Conservation (phyloP, 2,797 vertebrate species). For the Epinephelus malabaricus region DNA sequence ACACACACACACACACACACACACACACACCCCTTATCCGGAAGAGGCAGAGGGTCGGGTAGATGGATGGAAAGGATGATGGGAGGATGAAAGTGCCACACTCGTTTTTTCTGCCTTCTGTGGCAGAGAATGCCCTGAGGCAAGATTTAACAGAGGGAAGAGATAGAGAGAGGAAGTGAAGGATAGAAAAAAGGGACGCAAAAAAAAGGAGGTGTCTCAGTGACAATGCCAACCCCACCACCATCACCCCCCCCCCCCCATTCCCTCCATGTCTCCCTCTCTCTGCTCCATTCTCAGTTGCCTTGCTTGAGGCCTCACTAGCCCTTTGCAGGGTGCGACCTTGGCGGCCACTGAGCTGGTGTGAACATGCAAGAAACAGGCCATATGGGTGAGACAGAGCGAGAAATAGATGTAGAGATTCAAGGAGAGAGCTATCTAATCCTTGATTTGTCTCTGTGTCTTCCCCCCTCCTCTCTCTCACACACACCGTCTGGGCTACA, state of each 20-base stretch:
- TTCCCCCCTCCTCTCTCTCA: constrained; percentile 44
- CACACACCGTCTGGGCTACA: constrained; percentile 77
- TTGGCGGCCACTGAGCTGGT: constrained; percentile 71
- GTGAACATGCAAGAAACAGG: constrained; percentile 62
- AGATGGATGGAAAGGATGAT: constrained; percentile 67
- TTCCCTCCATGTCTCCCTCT: constrained; percentile 36
- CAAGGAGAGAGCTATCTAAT: constrained; percentile 60
- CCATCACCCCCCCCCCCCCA: constrained; percentile 2
- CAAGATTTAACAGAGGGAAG: constrained; percentile 74
- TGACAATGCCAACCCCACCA: constrained; percentile 67
- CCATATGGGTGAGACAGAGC: constrained; percentile 72
- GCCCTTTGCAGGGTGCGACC: constrained; percentile 76
- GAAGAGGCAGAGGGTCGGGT: constrained; percentile 60
- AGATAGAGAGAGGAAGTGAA: constrained; percentile 68
- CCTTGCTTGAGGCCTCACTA: constrained; percentile 67
- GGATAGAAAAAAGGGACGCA: constrained; percentile 37
- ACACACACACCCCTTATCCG: constrained; percentile 50
- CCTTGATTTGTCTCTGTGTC: constrained; percentile 61
- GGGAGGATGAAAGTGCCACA: constrained; percentile 76
- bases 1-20: constrained; percentile 59
- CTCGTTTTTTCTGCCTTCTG: constrained; percentile 72
- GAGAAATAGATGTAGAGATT: constrained; percentile 49
- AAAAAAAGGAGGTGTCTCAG: constrained; percentile 65
- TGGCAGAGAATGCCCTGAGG: constrained; percentile 75
- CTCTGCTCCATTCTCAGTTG: constrained; percentile 41